Conservation (phyloP, 2,797 vertebrate species). For the Trachurus trachurus region DNA sequence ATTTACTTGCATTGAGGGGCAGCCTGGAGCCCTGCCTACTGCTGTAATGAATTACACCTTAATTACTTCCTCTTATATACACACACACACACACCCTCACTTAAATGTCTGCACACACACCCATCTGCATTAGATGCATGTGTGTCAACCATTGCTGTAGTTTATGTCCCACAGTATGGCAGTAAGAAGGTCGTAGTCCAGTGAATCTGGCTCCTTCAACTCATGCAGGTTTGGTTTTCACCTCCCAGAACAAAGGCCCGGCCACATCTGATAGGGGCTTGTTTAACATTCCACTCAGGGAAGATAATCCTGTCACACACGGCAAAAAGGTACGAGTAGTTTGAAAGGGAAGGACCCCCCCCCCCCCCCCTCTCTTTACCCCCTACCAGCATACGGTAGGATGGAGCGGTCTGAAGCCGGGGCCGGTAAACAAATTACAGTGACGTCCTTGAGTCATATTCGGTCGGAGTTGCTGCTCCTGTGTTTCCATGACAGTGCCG, state of each 20-base stretch:
- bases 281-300: conserved; percentile 22
- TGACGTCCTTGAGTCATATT: conserved; percentile 20
- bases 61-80: background rate
- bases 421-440: conserved; percentile 11
- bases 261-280: conserved; percentile 9
- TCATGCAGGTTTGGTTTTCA: conserved; percentile 27
- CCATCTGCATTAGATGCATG: background rate
- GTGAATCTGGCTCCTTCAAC: background rate
- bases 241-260: conserved; percentile 21
- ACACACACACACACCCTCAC: background rate
- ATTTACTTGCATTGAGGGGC: too few relatives aligned
- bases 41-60: background rate
- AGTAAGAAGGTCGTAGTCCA: conserved; percentile 2
- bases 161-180: background rate
- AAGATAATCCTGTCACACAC: conserved; percentile 18
- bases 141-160: too few relatives aligned
- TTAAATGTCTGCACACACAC: background rate
- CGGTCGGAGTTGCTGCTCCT: conserved; percentile 1
- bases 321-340: background rate
- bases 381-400: conserved; percentile 5
- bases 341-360: background rate
- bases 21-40: background rate
- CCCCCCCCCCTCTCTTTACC: background rate
- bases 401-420: background rate
- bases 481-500: conserved; percentile 25